A percentile compares a stretch with the other conserved stretches of the same genome.
These are phyloP conservation scores for Ctenodactylus gundi DNA, from an alignment of 2,113 vertebrate genomes.

Conservation along the genomic window DNA sequence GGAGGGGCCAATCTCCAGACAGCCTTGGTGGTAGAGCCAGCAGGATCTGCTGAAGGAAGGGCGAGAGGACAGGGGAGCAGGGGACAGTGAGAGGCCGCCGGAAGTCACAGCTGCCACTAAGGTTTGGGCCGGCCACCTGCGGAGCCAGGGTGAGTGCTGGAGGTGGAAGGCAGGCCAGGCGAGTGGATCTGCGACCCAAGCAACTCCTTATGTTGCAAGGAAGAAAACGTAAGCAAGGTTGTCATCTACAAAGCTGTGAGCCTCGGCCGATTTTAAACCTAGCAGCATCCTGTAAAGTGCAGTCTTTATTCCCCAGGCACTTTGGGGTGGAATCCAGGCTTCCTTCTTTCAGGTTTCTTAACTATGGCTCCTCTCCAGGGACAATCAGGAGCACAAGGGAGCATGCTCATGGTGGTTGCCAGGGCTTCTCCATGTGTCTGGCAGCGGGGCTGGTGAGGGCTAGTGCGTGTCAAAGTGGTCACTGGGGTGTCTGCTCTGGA, in stretches of 20 bases:
- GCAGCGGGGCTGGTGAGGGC: too few relatives aligned
- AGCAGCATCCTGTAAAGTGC: rapidly evolving
- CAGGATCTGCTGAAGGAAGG: not conserved
- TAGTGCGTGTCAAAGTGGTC: not conserved
- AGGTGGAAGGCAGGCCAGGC: not conserved
- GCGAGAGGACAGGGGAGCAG: rapidly evolving
- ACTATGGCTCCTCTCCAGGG: not conserved
- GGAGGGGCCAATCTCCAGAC: not conserved
- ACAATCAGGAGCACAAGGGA: not conserved
- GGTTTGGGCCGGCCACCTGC: not conserved
- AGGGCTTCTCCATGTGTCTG: not conserved
- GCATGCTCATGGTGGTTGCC: too few relatives aligned
- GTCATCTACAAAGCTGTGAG: not conserved
- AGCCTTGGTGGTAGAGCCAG: not conserved
- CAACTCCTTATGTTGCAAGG: not conserved
- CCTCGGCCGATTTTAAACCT: not conserved
- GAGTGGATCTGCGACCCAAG: not conserved
- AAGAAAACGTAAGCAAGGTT: not conserved
- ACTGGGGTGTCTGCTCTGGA: rapidly evolving
- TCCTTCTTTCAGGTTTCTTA: not conserved
- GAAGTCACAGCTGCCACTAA: not conserved
- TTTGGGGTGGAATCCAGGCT: not conserved
- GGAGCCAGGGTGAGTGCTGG: not conserved
- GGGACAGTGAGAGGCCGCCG: not conserved
- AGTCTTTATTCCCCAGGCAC: not conserved